Base-by-base conservation (phyloP, 2,888 invertebrate genomes). In the Pycnomerus fuliginosus region DNA sequence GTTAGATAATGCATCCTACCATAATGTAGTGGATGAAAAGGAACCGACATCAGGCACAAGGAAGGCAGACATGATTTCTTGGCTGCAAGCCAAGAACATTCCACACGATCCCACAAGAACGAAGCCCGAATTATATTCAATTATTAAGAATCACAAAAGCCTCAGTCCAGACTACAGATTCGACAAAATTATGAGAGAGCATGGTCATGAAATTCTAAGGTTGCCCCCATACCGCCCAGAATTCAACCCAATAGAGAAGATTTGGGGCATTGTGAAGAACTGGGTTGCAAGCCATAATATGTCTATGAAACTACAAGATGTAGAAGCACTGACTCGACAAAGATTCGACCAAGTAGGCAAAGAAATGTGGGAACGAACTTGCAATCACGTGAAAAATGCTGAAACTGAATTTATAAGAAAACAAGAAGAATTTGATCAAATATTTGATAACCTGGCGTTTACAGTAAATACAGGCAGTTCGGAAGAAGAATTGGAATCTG, bases 21-120 rank as follows among this genome's bases (percentile, higher is more conserved):
- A 14, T 3, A 13, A 29, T 13, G 12, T 29, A 14, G 10, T 11
- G n/a, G 3, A 8, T 8, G 12, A 29, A 8, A 29, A 29, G 14
- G 13, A 29, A 12, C 29, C 29, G 14, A 29, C 29, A 3, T 29
- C 29, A 7, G 12, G 8, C 12, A 11, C 29, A 11, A 3, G 14
- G 14, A 51, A 49, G 39, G 28, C 34, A 15, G 47, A 47, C n/a
- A 47, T 51, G 34, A 28, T 33, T 3, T 28, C 42, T 20, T 51
- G 48, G 48, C 24, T 51, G 16, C 13, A 13, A 7, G 24, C 14
- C 11, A 22, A 11, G 11, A 23, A 14, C 10, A 24, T 37, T 29
- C 14, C 2, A 12, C 16, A 16, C 28, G 17, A 29, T 7, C 1
- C 30, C 8, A 29, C 12, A 2, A 7, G 7, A 13, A 30, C 30